Conservation (phyloP, 1,140 invertebrate species). For the Pissodes strobi region DNA sequence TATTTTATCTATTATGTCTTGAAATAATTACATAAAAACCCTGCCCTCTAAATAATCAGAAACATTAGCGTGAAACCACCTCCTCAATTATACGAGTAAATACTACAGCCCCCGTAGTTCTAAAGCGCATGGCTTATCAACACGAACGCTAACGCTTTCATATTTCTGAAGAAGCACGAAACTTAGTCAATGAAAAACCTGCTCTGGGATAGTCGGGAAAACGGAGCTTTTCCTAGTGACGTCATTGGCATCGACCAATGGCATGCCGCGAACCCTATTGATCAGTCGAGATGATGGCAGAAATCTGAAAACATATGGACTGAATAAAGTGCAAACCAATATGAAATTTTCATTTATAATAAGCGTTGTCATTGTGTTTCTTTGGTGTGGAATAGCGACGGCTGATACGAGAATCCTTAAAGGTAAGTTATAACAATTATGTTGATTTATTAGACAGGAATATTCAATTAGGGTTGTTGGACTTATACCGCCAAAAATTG, state of each 20-base stretch:
- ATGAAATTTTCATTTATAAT: constrained; percentile 46
- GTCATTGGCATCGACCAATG: constrained; percentile 41
- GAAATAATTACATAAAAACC: too few species aligned
- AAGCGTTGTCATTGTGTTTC: constrained; percentile 43
- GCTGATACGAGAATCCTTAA: constrained; percentile 42
- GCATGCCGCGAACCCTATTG: constrained; percentile 43
- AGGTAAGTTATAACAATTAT: too few species aligned
- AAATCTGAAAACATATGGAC: constrained; percentile 48
- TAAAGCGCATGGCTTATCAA: constrained; percentile 9
- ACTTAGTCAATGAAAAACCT: constrained; percentile 34
- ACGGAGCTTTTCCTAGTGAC: constrained; percentile 33
- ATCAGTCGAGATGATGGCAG: constrained; percentile 44
- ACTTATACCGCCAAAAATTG: too few species aligned
- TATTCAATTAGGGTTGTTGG: too few species aligned
- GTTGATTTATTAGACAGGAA: too few species aligned
- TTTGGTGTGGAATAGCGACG: constrained; percentile 41
- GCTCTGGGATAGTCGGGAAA: constrained; percentile 15
- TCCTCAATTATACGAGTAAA: too few species aligned
- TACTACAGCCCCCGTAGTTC: constrained; percentile 5
- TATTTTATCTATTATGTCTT: too few species aligned
- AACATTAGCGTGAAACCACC: neutral
- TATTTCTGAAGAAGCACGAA: neutral
- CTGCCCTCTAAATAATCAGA: too few species aligned
- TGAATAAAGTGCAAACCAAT: constrained; percentile 37
- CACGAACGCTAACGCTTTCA: neutral